These are phyloP conservation scores for Jacana jacana DNA, from an alignment of 2,113 vertebrate genomes.

Conservation along the genomic window DNA sequence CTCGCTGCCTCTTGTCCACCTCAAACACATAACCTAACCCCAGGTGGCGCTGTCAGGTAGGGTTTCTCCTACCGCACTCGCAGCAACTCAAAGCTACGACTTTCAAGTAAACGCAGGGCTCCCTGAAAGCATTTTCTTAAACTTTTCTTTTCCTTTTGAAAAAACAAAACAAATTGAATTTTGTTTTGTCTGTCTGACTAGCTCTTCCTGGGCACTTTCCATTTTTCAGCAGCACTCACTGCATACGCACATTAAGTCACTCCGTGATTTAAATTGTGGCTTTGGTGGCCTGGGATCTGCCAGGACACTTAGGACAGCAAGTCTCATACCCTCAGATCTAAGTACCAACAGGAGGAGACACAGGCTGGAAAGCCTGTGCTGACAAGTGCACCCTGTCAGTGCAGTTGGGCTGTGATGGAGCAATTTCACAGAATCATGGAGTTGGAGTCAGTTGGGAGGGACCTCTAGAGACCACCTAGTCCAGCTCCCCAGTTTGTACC, in stretches of 20 bases:
- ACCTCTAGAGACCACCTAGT: too few species aligned
- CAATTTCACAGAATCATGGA: too few species aligned
- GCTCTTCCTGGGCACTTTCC: not conserved
- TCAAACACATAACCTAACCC: not conserved
- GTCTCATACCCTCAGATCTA: not conserved
- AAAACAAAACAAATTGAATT: too few species aligned
- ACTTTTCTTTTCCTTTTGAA: too few species aligned
- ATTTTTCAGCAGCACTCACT: not conserved
- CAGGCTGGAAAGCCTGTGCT: not conserved
- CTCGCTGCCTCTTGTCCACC: not conserved
- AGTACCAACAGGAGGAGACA: not conserved
- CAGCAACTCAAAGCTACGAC: accelerated
- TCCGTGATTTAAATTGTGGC: not conserved
- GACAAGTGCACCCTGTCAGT: not conserved
- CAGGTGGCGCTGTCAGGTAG: constrained; percentile 1
- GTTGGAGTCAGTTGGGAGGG: too few species aligned
- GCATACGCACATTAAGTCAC: not conserved
- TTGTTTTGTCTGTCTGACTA: not conserved
- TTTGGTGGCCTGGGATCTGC: not conserved
- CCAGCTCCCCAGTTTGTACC: not conserved
- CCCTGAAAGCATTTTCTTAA: not conserved
- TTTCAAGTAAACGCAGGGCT: not conserved
- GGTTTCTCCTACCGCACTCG: accelerated
- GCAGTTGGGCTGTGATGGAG: not conserved
- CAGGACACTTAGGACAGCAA: not conserved